Base-by-base conservation (phyloP, 2,888 invertebrate species). In the Sympetrum striolatum region DNA sequence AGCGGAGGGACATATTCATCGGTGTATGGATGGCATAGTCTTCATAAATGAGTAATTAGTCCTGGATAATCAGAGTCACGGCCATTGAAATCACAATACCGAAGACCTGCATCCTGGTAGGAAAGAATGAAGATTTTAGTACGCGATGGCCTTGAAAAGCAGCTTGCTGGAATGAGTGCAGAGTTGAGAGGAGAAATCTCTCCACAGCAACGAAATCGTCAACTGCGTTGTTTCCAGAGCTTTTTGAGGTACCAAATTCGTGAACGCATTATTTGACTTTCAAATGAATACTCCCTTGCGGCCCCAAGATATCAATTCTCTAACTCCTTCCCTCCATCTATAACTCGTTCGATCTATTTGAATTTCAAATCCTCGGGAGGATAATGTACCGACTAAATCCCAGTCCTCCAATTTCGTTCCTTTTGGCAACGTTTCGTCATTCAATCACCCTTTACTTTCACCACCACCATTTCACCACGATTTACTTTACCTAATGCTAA, bases 201-300 rank as follows among this genome's bases (percentile, higher is more conserved):
- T 53, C 18, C 53, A 0, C 14, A 10, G 31, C 31, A 73, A 31
- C 73, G 73, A 31, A 31, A 73, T 73, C 73, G 73, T 73, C 73
- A 25, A 25, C 25, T 8, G 73, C 12, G 12, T 25, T 73, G 73
- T 73, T 73, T 73, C 31, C 25, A 31, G 31, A 73, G 73, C 22
- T 73, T 73, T 73, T 73, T 31, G 31, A 73, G 18, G 39, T 60
- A 60, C 35, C 60, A 37, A 37, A 60, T 5, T 86, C 60, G 37
- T 37, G 8, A 37, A n/a, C 22, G 35, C 48, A 37, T 31, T 37
- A 86, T 86, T 60, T 86, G 86, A 86, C 58, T 64, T 86, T 86
- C 86, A 86, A 86, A 86, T 86, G 86, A 37, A 39, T 58, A 22
- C 37, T 86, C 86, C 60, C 86, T 14, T 14, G 64, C 39, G 60